phyloP scores from a whole-genome alignment of 2,888 invertebrate genomes.

The Agriotes lineatus region DNA sequence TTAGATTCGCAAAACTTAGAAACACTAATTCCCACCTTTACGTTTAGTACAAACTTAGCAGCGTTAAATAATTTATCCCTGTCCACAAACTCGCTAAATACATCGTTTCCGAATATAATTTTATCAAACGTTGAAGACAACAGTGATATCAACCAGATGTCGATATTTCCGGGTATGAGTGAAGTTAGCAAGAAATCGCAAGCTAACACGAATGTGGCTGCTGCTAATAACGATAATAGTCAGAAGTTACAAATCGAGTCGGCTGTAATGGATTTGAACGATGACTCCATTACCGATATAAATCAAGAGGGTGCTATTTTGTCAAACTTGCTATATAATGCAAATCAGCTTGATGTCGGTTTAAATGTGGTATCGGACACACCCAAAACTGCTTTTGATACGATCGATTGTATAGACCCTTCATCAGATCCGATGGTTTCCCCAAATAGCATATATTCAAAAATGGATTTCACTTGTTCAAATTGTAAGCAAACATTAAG shows the following conservation, averaged over 20 bases:
- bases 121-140: conserved; percentile 21
- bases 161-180: background rate
- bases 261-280: background rate
- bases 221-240: background rate
- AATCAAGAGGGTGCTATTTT: background rate
- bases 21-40: conserved; percentile 31
- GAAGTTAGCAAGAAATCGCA: conserved; percentile 26
- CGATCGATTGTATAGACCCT: background rate
- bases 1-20: conserved; percentile 31
- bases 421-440: background rate
- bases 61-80: conserved; percentile 15
- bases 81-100: conserved; percentile 4
- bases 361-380: background rate
- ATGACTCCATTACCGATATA: background rate
- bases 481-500: conserved; percentile 40
- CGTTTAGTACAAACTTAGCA: conserved; percentile 5
- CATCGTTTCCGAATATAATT: conserved; percentile 27
- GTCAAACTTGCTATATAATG: conserved; percentile 20
- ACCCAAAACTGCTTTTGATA: background rate
- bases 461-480: conserved; percentile 32
- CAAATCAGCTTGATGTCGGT: conserved; percentile 4
- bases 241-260: conserved; percentile 3
- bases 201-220: background rate
- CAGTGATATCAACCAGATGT: conserved; percentile 18
- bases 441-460: background rate